Conservation (phyloP, 2,888 invertebrate species). For the Baccha elongata region DNA sequence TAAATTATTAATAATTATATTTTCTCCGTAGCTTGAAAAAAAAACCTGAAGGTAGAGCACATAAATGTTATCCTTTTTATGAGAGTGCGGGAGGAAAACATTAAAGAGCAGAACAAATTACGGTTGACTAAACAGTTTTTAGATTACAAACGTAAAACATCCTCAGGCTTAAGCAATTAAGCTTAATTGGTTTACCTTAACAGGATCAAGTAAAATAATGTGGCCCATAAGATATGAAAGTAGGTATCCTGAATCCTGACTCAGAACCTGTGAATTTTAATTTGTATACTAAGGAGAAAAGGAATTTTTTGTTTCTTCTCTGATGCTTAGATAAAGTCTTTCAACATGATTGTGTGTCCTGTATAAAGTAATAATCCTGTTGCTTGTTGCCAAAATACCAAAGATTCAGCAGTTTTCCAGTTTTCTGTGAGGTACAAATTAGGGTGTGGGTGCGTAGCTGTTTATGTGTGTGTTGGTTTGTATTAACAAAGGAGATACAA, state of each 20-base stretch:
- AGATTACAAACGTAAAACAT: slow-evolving; percentile 55
- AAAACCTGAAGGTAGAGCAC: not conserved
- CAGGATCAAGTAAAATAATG: slow-evolving; percentile 43
- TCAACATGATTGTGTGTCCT: slow-evolving; percentile 23
- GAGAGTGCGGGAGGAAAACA: not conserved
- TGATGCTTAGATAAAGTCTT: slow-evolving; percentile 47
- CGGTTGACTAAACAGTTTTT: slow-evolving; percentile 70
- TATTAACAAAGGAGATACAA: slow-evolving; percentile 31
- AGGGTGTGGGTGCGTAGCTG: slow-evolving; percentile 24
- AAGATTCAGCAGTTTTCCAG: slow-evolving; percentile 21
- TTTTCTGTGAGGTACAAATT: not conserved
- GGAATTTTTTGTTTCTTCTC: slow-evolving; percentile 50
- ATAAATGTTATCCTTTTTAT: not conserved
- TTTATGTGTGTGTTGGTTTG: slow-evolving; percentile 8
- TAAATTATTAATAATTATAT: slow-evolving; percentile 55
- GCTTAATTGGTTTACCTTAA: slow-evolving; percentile 64
- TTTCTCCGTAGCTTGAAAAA: slow-evolving; percentile 12
- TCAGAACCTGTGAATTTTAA: slow-evolving; percentile 50
- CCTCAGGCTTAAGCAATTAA: slow-evolving; percentile 56
- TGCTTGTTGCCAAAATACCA: slow-evolving; percentile 32
- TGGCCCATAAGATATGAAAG: not conserved
- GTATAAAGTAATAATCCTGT: slow-evolving; percentile 61
- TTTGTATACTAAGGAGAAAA: too few relatives aligned
- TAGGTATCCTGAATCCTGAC: not conserved
- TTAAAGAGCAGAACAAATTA: slow-evolving; percentile 27